phyloP scores from a whole-genome alignment of 2,113 vertebrate species.

The Microtus oregoni region DNA sequence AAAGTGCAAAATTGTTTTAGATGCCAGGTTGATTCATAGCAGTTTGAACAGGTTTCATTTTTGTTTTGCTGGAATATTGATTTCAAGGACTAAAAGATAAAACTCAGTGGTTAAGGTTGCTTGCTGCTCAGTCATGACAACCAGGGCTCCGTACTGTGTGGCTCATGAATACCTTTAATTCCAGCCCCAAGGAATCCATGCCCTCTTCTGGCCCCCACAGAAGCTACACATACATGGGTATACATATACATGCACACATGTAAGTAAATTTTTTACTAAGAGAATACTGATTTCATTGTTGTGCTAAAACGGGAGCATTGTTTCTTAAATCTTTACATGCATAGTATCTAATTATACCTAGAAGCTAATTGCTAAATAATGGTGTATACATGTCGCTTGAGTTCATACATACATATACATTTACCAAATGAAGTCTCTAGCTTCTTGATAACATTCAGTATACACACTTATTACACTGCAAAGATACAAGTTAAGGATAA shows the following conservation, averaged over 20 bases:
- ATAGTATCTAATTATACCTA: slow-evolving; percentile 31
- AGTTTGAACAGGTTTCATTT: background rate
- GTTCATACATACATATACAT: background rate
- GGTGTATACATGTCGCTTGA: background rate
- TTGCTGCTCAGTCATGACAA: background rate
- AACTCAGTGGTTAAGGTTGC: background rate
- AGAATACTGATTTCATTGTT: background rate
- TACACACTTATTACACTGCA: background rate
- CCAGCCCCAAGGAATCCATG: background rate
- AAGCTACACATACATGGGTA: background rate
- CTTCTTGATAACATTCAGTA: background rate
- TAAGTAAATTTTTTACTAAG: background rate
- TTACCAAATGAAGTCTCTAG: background rate
- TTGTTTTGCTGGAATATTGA: background rate
- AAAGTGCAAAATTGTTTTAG: slow-evolving; percentile 41
- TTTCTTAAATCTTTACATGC: background rate
- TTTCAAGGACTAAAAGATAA: background rate
- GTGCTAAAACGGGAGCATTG: background rate
- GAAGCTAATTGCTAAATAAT: background rate
- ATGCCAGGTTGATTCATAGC: background rate
- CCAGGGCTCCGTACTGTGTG: background rate
- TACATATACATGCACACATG: background rate
- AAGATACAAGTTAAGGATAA: background rate
- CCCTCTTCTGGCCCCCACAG: background rate
- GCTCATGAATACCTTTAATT: background rate